Evolutionary conservation across 2,797 vertebrate species (phyloP).

Genomic region (Adelosebastes latens): DNA sequence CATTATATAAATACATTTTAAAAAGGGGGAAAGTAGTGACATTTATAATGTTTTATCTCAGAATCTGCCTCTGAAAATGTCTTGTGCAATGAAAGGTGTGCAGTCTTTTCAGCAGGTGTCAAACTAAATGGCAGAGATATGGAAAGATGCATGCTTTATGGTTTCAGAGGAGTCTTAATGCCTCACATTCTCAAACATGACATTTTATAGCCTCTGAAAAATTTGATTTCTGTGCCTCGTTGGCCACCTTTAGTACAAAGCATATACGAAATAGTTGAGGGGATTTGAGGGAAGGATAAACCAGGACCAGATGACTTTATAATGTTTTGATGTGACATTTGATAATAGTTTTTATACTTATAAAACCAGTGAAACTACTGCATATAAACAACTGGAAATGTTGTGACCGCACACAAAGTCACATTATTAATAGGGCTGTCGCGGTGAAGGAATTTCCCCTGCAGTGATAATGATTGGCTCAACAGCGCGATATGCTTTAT

Average conservation of each 20-base stretch:
- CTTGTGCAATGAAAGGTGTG: constrained; percentile 18
- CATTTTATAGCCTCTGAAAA: constrained; percentile 61
- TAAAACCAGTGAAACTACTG: background rate
- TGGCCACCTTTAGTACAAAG: constrained; percentile 50
- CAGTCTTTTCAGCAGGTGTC: constrained; percentile 36
- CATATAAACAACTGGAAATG: background rate
- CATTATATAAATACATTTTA: constrained; percentile 41
- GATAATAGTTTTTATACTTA: background rate
- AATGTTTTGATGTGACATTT: constrained; percentile 30
- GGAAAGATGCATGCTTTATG: constrained; percentile 25
- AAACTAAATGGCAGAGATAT: constrained; percentile 55
- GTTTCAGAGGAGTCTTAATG: constrained; percentile 31
- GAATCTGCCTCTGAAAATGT: constrained; percentile 42
- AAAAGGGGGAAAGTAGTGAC: constrained; percentile 40
- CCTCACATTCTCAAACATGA: constrained; percentile 53
- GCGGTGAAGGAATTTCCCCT: no score
- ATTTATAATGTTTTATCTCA: constrained; percentile 65
- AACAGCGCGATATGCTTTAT: no score
- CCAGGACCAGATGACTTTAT: background rate
- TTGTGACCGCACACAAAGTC: background rate
- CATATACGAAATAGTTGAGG: background rate
- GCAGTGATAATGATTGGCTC: no score
- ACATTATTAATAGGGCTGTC: no score
- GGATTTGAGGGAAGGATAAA: constrained; percentile 8
- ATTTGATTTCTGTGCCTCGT: constrained; percentile 17